Base-by-base conservation (phyloP, 2,797 vertebrate genomes). In the Glossophaga mutica region DNA sequence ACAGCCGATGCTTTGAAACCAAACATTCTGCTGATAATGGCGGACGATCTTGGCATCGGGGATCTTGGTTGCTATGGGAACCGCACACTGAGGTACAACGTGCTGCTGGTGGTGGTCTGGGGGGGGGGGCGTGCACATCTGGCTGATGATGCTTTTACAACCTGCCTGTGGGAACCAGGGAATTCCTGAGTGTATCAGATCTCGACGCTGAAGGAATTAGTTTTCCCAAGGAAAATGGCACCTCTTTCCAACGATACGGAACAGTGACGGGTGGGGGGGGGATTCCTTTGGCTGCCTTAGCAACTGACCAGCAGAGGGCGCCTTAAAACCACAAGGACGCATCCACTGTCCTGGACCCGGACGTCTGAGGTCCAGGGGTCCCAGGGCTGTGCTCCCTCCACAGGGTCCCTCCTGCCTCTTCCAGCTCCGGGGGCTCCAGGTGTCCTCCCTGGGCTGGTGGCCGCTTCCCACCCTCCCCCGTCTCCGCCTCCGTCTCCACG, bases 11-110 rank as follows among this genome's bases (percentile, higher is more conserved):
- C 70, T 6, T 34, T 71, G 2, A 98, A 97, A 96, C 99, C 99
- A 1, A 99, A 99, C 85, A 98, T 99, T 84, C 98, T 99, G 3
- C 97, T 99, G 71, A 98, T 99, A 26, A 98, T 99, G 98, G 99
- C 98, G 0, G 99, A 99, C 29, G 99, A 99, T 91, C 98, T 99
- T 44, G 99, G 99, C 50, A 99, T 99, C 0, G 99, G 99, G 39
- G 99, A 99, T 67, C 18, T 99, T 15, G 99, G 99, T 16, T 99
- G 99, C 97, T 99, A 99, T 24, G 99, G 99, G 10, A 99, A 99
- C 44, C 16, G 97, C 55, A 99, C 99, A 4, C 98, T 99, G 96
- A 99, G 98, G 99, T 99, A 97, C 94, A 65, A 18, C 1, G 29
- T 0, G 8, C 4, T 14, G 26, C 12, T 7, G 48, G 0, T 3